Percentiles rank a stretch among this genome's conserved stretches.
phyloP scores from a whole-genome alignment of 2,797 vertebrate species.

The Kryptolebias ocellatus region DNA sequence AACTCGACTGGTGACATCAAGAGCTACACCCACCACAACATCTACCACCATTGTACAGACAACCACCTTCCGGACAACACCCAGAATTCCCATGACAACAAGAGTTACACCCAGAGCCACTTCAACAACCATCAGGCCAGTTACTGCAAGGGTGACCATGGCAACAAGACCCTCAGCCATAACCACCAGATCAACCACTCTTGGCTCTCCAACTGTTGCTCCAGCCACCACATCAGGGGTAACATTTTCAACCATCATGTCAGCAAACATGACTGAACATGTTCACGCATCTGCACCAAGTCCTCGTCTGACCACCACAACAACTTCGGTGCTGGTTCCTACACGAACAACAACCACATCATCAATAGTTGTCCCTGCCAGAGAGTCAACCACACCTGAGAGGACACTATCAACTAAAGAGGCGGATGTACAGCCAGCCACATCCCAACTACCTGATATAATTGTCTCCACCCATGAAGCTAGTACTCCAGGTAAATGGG shows the following conservation, averaged over 20 bases:
- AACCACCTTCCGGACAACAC: conserved; percentile 43
- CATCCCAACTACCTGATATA: conserved; percentile 17
- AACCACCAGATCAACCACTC: conserved; percentile 38
- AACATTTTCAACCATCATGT: conserved; percentile 3
- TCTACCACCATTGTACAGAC: conserved; percentile 30
- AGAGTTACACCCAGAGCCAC: conserved; percentile 55
- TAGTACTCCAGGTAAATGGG: neutral
- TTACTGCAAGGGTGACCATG: conserved; percentile 43
- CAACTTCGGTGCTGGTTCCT: conserved; percentile 9
- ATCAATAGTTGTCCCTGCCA: conserved; percentile 32
- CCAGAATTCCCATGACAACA: conserved; percentile 49
- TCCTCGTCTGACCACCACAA: neutral
- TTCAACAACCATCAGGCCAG: conserved; percentile 27
- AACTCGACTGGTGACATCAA: conserved; percentile 52
- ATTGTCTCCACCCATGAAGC: conserved; percentile 28
- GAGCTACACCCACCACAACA: conserved; percentile 34
- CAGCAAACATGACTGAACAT: conserved; percentile 14
- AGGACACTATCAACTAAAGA: conserved; percentile 37
- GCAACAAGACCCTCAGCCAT: conserved; percentile 33
- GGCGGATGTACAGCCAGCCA: neutral
- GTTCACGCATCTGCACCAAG: conserved; percentile 13
- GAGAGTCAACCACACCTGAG: conserved; percentile 27
- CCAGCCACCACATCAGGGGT: conserved; percentile 9
- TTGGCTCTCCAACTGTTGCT: neutral
- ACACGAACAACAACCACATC: conserved; percentile 28